Percentiles rank a stretch among this genome's conserved stretches.
These are phyloP conservation scores for Theretra japonica DNA, from an alignment of 2,888 invertebrate species.

Conservation along the genomic window DNA sequence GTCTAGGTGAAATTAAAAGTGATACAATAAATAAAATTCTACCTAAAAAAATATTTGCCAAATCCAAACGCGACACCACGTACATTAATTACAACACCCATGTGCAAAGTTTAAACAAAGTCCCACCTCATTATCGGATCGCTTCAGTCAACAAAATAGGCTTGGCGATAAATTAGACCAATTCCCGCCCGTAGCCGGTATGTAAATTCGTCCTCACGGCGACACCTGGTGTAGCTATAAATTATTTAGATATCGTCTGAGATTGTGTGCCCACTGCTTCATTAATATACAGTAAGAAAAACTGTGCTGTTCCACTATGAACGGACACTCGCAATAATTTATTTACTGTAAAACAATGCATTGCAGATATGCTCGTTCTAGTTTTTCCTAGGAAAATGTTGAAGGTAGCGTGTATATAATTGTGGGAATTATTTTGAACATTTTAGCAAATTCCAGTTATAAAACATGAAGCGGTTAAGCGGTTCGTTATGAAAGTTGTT, in stretches of 20 bases:
- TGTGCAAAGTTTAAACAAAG: conserved; percentile 30
- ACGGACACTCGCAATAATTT: conserved; percentile 26
- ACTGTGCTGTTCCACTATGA: conserved; percentile 50
- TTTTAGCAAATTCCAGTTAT: neutral
- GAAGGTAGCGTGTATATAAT: conserved; percentile 48
- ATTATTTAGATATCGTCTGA: conserved; percentile 77
- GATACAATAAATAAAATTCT: too few species aligned
- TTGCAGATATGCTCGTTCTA: conserved; percentile 28
- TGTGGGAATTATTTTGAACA: conserved; percentile 49
- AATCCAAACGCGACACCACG: neutral
- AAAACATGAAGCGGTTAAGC: neutral
- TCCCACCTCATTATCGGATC: conserved; percentile 28
- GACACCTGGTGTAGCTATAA: conserved; percentile 74
- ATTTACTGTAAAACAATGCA: conserved; percentile 46
- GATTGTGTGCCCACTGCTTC: conserved; percentile 66
- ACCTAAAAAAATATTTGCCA: neutral
- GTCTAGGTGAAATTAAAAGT: too few species aligned
- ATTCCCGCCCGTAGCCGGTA: conserved; percentile 54
- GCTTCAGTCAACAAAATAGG: conserved; percentile 55
- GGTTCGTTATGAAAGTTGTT: neutral
- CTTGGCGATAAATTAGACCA: conserved; percentile 60
- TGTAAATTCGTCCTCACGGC: conserved; percentile 70
- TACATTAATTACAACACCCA: neutral
- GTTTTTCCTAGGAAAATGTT: conserved; percentile 9
- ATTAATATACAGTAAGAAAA: conserved; percentile 77